Percentiles rank a stretch among this genome's conserved stretches.
These are phyloP conservation scores for Melipona bicolor DNA, from an alignment of 2,888 invertebrate species.

Conservation along the genomic window DNA sequence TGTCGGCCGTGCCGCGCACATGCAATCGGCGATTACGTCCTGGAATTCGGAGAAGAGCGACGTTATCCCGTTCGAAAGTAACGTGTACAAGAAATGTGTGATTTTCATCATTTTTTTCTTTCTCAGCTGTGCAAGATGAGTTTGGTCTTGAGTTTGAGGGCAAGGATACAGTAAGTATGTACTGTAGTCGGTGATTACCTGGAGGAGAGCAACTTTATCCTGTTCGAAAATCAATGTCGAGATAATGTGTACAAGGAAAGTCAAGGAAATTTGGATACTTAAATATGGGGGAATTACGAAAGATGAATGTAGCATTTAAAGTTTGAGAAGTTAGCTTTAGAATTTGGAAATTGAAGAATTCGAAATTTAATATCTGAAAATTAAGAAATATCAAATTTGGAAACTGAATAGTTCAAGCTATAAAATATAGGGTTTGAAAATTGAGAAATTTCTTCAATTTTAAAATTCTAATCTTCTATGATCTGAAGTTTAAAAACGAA, in stretches of 20 bases:
- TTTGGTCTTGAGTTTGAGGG: not conserved
- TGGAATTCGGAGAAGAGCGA: slow-evolving; percentile 12
- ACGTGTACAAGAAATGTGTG: not conserved
- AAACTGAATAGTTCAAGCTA: not conserved
- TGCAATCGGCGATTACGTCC: slow-evolving; percentile 7
- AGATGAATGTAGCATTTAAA: no score
- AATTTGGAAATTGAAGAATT: not conserved
- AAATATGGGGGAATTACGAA: no score
- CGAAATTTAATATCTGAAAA: not conserved
- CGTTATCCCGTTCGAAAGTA: slow-evolving; percentile 17
- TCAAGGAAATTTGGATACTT: no score
- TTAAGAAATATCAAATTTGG: not conserved
- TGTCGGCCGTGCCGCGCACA: not conserved
- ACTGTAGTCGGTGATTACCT: no score
- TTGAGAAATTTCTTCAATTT: no score
- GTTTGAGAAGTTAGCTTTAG: not conserved
- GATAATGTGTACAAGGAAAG: no score
- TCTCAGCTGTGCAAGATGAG: not conserved
- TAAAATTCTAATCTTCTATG: no score
- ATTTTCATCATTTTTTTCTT: not conserved
- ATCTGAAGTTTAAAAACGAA: no score
- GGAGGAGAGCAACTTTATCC: no score
- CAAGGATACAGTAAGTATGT: no score
- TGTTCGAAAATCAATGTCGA: no score
- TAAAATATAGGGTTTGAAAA: not conserved